Evolutionary conservation across 2,797 vertebrate species (phyloP).

Genomic region (Syngnathus acus): DNA sequence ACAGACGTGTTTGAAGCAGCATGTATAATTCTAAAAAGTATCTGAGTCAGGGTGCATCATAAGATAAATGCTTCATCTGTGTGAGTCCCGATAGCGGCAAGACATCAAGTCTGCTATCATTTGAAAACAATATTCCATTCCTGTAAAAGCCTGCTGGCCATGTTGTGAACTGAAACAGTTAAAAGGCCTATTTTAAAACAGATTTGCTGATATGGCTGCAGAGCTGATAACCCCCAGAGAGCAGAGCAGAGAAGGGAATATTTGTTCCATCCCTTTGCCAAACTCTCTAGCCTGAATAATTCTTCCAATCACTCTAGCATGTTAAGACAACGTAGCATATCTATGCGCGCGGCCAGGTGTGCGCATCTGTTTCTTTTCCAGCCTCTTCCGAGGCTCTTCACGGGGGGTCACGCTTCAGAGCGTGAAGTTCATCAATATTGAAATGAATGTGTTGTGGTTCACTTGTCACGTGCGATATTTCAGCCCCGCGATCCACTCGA

Average conservation of each 20-base stretch:
- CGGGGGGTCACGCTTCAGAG: slow-evolving; percentile 15
- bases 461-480: slow-evolving; percentile 68
- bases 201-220: slow-evolving; percentile 47
- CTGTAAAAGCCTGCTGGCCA: slow-evolving; percentile 36
- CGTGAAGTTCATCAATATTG: slow-evolving; percentile 53
- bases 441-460: slow-evolving; percentile 65
- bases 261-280: background rate
- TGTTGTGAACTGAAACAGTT: slow-evolving; percentile 42
- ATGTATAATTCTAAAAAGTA: slow-evolving; percentile 62
- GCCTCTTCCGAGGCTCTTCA: slow-evolving; percentile 16
- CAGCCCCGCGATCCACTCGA: slow-evolving; percentile 56
- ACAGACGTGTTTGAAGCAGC: slow-evolving; percentile 27
- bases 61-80: slow-evolving; percentile 40
- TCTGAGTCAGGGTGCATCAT: slow-evolving; percentile 61
- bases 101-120: slow-evolving; percentile 29
- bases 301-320: background rate
- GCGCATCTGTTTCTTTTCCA: slow-evolving; percentile 10
- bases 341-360: slow-evolving; percentile 17
- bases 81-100: slow-evolving; percentile 47
- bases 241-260: background rate
- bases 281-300: slow-evolving; percentile 1
- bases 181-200: slow-evolving; percentile 43
- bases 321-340: background rate
- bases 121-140: slow-evolving; percentile 18
- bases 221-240: slow-evolving; percentile 29